phyloP scores from a whole-genome alignment of 2,888 invertebrate genomes.

The Heliconius cydno region DNA sequence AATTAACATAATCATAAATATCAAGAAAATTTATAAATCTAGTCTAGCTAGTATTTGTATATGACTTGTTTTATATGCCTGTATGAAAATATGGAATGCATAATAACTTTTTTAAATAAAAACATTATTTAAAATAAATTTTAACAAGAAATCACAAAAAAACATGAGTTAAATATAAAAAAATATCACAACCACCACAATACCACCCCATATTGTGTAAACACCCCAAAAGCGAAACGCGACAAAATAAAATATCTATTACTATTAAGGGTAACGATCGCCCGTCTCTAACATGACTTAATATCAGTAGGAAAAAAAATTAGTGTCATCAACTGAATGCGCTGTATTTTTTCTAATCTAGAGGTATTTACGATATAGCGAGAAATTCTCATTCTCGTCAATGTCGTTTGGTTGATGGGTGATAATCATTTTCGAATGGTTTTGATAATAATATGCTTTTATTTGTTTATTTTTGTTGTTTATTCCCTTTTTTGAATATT shows the following conservation, averaged over 20 bases:
- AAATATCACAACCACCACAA: slow-evolving; percentile 44
- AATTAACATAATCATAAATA: not conserved
- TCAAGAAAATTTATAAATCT: not conserved
- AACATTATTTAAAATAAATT: not conserved
- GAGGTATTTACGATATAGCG: slow-evolving; percentile 56
- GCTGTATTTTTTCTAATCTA: slow-evolving; percentile 55
- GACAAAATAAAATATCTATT: slow-evolving; percentile 84
- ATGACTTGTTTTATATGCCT: not conserved
- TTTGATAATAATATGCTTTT: slow-evolving; percentile 55
- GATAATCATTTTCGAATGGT: slow-evolving; percentile 56
- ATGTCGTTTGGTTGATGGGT: slow-evolving; percentile 49
- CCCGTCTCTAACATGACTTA: slow-evolving; percentile 84
- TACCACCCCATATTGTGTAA: slow-evolving; percentile 71
- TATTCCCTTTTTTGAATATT: not conserved
- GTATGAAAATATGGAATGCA: too few relatives aligned
- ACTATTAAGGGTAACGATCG: slow-evolving; percentile 83
- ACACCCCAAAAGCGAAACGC: slow-evolving; percentile 76
- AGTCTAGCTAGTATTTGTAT: not conserved
- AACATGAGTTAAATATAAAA: not conserved
- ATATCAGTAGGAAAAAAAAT: slow-evolving; percentile 83
- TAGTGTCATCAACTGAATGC: slow-evolving; percentile 72
- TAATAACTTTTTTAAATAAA: too few relatives aligned
- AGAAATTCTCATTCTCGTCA: slow-evolving; percentile 44
- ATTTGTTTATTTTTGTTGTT: slow-evolving; percentile 23
- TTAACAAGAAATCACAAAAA: not conserved